phyloP scores from a whole-genome alignment of 2,113 vertebrate species.

The Eidolon helvum region DNA sequence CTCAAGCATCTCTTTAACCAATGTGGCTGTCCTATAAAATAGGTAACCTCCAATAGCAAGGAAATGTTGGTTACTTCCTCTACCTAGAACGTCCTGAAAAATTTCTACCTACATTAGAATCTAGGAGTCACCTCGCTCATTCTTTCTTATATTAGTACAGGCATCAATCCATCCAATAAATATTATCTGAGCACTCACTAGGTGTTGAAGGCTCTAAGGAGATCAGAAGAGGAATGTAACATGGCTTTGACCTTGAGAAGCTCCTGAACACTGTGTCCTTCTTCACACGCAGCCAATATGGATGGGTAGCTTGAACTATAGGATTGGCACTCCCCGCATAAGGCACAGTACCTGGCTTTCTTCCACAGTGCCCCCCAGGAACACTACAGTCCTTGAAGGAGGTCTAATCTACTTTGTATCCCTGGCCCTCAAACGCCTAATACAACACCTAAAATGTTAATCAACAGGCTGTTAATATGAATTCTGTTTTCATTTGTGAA shows the following conservation, averaged over 20 bases:
- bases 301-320: background rate
- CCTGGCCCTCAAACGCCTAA: background rate
- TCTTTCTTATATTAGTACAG: background rate
- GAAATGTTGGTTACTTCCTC: background rate
- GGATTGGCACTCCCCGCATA: accelerated
- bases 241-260: background rate
- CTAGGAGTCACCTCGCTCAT: background rate
- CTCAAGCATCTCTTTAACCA: background rate
- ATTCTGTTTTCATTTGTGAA: background rate
- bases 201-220: background rate
- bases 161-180: background rate
- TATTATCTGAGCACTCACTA: background rate
- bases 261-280: background rate
- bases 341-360: background rate
- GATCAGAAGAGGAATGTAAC: background rate
- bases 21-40: background rate
- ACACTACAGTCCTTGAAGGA: background rate
- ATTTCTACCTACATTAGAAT: background rate
- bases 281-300: too few relatives aligned
- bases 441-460: background rate
- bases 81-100: background rate
- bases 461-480: background rate
- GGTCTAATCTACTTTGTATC: background rate
- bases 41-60: background rate
- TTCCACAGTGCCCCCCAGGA: too few relatives aligned